Conservation (phyloP, 2,888 invertebrate species). For the Gryllus longicercus region DNA sequence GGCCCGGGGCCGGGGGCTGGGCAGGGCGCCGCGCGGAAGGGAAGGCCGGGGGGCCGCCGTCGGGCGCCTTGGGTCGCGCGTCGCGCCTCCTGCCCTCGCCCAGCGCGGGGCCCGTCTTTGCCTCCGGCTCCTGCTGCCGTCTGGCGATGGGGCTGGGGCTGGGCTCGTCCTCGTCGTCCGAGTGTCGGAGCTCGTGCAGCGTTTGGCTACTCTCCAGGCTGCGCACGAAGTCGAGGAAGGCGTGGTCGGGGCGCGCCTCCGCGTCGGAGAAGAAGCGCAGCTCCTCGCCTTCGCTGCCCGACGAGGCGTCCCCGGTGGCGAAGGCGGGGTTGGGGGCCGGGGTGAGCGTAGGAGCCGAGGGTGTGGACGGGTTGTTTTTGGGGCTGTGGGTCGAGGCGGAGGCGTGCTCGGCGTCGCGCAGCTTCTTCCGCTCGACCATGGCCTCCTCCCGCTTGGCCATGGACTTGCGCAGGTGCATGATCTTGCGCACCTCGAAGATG, state of each 20-base stretch:
- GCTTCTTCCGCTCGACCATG: conserved; percentile 42
- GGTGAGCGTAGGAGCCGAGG: not conserved
- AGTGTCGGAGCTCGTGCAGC: too few species aligned
- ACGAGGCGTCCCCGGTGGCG: not conserved
- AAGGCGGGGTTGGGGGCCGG: not conserved
- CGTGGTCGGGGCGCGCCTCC: not conserved
- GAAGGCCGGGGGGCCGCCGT: too few species aligned
- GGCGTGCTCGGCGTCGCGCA: not conserved
- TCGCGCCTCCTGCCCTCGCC: too few species aligned
- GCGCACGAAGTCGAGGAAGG: not conserved
- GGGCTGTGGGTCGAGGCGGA: not conserved
- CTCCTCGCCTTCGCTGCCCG: not conserved
- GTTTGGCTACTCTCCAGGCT: not conserved
- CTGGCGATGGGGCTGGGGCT: too few species aligned
- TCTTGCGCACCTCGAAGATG: conserved; percentile 61
- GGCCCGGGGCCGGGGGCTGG: too few species aligned
- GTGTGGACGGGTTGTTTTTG: too few species aligned
- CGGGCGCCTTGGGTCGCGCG: too few species aligned
- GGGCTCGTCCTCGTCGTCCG: not conserved
- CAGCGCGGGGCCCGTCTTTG: too few species aligned
- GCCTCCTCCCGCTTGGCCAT: conserved; percentile 59
- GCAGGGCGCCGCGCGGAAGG: too few species aligned
- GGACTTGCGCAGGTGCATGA: conserved; percentile 65
- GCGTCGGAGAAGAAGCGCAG: conserved; percentile 21
- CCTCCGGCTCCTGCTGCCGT: too few species aligned